Percentiles rank a stretch among this genome's conserved stretches.
phyloP scores from a whole-genome alignment of 2,888 invertebrate species.

The Drosophila antonietae region DNA sequence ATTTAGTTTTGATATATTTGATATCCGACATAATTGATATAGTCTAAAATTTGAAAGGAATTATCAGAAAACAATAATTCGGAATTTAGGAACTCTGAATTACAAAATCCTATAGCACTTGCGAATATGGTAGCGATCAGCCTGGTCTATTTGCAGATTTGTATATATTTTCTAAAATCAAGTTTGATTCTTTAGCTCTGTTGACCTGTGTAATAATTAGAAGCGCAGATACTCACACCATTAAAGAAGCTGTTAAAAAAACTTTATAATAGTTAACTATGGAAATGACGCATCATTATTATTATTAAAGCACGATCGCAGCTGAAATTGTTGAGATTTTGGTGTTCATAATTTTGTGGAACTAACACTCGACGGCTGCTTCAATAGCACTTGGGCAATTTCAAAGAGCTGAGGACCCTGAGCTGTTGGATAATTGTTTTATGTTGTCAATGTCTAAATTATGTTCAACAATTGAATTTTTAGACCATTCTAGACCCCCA shows the following conservation, averaged over 20 bases:
- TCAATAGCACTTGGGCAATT: conserved; percentile 38
- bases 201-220: background rate
- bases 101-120: too few species aligned
- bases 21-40: too few species aligned
- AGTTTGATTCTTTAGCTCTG: background rate
- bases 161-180: too few species aligned
- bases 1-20: too few species aligned
- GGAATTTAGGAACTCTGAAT: too few species aligned
- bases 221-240: background rate
- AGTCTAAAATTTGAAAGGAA: too few species aligned
- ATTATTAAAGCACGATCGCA: conserved; percentile 7
- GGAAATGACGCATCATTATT: conserved; percentile 55
- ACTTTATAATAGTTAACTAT: conserved; percentile 10
- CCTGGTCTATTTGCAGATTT: too few species aligned
- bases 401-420: conserved; percentile 35
- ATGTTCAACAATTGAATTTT: background rate
- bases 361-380: conserved; percentile 22
- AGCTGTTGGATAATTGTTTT: conserved; percentile 24
- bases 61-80: too few species aligned
- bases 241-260: background rate
- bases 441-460: conserved; percentile 32
- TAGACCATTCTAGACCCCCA: conserved; percentile 1
- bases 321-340: conserved; percentile 14
- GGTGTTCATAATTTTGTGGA: conserved; percentile 15
- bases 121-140: too few species aligned